A percentile compares a stretch with the other conserved stretches of the same genome.
These are phyloP conservation scores for Temnothorax curvispinosus DNA, from an alignment of 1,140 invertebrate genomes.

Conservation along the genomic window DNA sequence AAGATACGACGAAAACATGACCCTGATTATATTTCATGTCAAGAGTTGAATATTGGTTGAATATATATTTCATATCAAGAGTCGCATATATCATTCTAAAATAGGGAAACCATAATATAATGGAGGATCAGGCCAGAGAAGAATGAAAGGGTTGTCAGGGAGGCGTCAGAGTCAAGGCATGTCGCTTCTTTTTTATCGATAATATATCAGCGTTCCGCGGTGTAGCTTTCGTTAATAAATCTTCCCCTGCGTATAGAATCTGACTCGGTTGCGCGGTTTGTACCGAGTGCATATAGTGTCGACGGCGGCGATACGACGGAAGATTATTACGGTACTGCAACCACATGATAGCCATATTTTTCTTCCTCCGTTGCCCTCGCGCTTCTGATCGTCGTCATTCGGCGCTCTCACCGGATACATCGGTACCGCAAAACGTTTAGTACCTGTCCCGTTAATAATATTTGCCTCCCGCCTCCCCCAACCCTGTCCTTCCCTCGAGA, in stretches of 20 bases:
- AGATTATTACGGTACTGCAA: conserved; percentile 57
- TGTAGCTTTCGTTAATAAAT: conserved; percentile 50
- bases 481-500: background rate
- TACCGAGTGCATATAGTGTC: conserved; percentile 12
- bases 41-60: background rate
- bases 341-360: conserved; percentile 65
- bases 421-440: conserved; percentile 29
- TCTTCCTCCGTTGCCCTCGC: conserved; percentile 28
- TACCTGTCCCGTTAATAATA: conserved; percentile 65
- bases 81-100: conserved; percentile 9
- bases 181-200: conserved; percentile 34
- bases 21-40: conserved; percentile 15
- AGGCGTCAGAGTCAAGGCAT: background rate
- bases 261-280: background rate
- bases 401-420: background rate
- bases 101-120: conserved; percentile 25
- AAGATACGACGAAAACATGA: background rate
- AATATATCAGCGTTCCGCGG: conserved; percentile 30
- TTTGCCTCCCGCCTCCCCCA: background rate
- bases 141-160: conserved; percentile 45
- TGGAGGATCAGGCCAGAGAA: background rate
- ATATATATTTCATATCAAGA: background rate
- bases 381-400: background rate
- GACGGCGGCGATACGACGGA: background rate
- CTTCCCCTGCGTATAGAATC: background rate